These are phyloP conservation scores for Theocolax elegans DNA, from an alignment of 1,140 invertebrate species.

Conservation along the genomic window DNA sequence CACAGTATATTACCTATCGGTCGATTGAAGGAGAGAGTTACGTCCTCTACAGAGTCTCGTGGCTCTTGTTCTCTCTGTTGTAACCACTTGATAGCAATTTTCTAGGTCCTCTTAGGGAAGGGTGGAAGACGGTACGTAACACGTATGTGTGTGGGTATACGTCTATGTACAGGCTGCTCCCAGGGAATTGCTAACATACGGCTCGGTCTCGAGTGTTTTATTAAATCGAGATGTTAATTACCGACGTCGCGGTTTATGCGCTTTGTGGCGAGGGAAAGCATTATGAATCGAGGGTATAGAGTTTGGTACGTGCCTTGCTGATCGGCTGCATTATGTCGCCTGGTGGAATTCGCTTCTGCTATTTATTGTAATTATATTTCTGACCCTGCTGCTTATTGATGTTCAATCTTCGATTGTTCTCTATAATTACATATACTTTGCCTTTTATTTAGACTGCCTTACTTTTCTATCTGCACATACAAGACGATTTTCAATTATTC, in stretches of 20 bases:
- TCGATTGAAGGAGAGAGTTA: constrained; percentile 48
- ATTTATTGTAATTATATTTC: constrained; percentile 13
- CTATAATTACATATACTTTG: background rate
- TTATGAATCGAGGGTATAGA: background rate
- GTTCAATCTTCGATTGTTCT: background rate
- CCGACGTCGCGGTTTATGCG: constrained; percentile 28
- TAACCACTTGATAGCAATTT: constrained; percentile 9
- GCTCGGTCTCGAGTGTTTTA: constrained; percentile 56
- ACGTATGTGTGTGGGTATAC: background rate
- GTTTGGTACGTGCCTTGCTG: background rate
- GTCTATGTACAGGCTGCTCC: constrained; percentile 15
- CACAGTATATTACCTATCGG: constrained; percentile 56
- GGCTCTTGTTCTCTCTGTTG: background rate
- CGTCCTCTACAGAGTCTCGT: constrained; percentile 50
- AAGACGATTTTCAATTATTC: too few species aligned
- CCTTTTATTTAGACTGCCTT: too few species aligned
- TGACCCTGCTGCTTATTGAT: background rate
- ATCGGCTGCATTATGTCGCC: background rate
- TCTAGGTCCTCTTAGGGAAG: background rate
- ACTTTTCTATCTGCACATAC: too few species aligned
- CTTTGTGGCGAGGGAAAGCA: background rate
- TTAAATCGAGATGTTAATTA: constrained; percentile 65
- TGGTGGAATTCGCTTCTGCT: background rate
- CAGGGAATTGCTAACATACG: constrained; percentile 62
- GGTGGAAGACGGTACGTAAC: constrained; percentile 11